Base-by-base conservation (phyloP, 2,797 vertebrate genomes). In the Lerista edwardsae region DNA sequence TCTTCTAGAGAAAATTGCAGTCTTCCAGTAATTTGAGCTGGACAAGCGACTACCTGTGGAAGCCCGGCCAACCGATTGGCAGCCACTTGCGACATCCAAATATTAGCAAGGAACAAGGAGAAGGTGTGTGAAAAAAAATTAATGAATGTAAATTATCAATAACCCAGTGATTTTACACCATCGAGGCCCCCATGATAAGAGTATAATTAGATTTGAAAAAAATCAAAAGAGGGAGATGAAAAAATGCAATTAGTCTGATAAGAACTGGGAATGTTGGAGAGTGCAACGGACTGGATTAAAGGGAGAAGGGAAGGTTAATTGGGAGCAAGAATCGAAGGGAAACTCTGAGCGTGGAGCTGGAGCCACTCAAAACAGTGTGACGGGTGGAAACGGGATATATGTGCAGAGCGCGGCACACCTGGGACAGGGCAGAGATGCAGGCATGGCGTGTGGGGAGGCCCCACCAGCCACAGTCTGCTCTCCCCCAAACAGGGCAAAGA, bases 231-330 rank as follows among this genome's bases (percentile, higher is more conserved):
- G 83, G 55, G 67, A 92, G 91, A 94, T 91, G 90, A 94, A 93
- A 90, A 94, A 94, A 91, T 90, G 76, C 90, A 92, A 83, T 94
- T 90, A 95, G 87, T 73, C 64, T 71, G 76, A 90, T 91, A 91
- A 88, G 94, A 90, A 95, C 94, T 86, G 83, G 68, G 80, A 91
- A 93, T 51, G 81, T 80, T 59, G 82, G 84, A 44, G 93, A 93
- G 88, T 86, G 68, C 87, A 72, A 91, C 91, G 82, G 84, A 85
- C 81, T 82, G 91, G 87, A 93, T 94, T 93, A 94, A 93, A 94
- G 92, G 93, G 86, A 94, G 81, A 57, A 75, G 12, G 89, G 84
- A 93, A 96, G 95, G 96, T 96, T 96, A 96, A 96, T 96, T 96
- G 94, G 92, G 94, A 96, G 93, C 95, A 95, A 85, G 84, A 89